Percentiles rank a stretch among this genome's conserved stretches.
Evolutionary conservation across 2,888 invertebrate genomes (phyloP).

Genomic region (Ischnus inquisitorius): DNA sequence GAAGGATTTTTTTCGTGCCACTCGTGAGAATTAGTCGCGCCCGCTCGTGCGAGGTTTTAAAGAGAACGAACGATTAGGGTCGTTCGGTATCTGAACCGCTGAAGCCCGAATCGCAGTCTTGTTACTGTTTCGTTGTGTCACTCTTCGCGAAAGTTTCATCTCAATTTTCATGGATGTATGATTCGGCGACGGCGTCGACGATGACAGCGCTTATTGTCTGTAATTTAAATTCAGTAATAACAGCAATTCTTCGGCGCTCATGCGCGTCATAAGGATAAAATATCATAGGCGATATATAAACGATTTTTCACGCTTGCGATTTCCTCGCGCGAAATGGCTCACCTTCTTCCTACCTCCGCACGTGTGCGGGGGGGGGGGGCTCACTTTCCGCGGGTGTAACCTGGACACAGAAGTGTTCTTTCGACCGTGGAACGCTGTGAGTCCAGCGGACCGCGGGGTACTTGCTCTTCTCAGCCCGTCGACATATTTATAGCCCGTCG

Average conservation of each 20-base stretch:
- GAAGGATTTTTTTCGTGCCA: background rate
- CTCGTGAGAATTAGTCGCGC: conserved; percentile 45
- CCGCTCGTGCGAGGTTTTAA: conserved; percentile 1
- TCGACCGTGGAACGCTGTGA: background rate
- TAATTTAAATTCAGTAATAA: conserved; percentile 54
- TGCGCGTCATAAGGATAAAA: background rate
- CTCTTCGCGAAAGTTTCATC: conserved; percentile 38
- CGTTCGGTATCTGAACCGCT: conserved; percentile 44
- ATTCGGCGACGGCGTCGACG: conserved; percentile 2
- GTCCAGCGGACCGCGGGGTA: conserved; percentile 30
- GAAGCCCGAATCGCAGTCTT: conserved; percentile 13
- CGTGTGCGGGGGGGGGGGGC: background rate
- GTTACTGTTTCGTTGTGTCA: conserved; percentile 44
- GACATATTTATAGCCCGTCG: conserved; percentile 76
- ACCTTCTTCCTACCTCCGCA: conserved; percentile 25
- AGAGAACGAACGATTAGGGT: conserved; percentile 60
- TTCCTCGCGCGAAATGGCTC: conserved; percentile 52
- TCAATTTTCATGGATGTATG: conserved; percentile 28
- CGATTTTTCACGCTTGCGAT: conserved; percentile 57
- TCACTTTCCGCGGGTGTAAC: background rate
- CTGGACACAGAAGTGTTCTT: conserved; percentile 24
- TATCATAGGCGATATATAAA: conserved; percentile 47
- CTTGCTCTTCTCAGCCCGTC: conserved; percentile 41
- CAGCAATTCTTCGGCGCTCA: conserved; percentile 37
- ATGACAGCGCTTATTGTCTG: background rate